These are phyloP conservation scores for Cyrtonyx montezumae DNA, from an alignment of 2,113 vertebrate genomes.

Conservation along the genomic window DNA sequence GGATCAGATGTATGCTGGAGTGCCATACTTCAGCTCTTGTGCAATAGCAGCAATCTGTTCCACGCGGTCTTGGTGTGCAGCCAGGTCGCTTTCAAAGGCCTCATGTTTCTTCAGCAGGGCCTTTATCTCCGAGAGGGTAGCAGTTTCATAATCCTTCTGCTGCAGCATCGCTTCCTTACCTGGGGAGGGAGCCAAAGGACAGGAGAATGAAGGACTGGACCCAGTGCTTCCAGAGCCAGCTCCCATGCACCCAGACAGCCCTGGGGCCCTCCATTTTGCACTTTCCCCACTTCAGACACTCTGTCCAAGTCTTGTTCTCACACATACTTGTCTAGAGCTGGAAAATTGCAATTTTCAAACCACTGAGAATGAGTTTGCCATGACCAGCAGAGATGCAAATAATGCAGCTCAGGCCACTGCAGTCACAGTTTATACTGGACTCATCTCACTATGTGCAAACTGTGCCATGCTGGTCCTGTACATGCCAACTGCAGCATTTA, in stretches of 20 bases:
- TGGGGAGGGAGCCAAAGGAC: slow-evolving; percentile 72
- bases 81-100: slow-evolving; percentile 98
- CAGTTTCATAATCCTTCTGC: slow-evolving; percentile 92
- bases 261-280: background rate
- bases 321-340: background rate
- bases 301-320: fast-evolving
- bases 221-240: background rate
- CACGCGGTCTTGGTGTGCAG: slow-evolving; percentile 97
- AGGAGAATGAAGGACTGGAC: slow-evolving; percentile 13
- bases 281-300: background rate
- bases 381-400: background rate
- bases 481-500: background rate
- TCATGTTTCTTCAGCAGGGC: slow-evolving; percentile 98
- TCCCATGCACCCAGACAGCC: fast-evolving
- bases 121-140: slow-evolving; percentile 95
- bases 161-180: slow-evolving; percentile 95
- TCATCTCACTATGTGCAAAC: background rate
- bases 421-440: background rate
- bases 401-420: background rate
- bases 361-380: background rate
- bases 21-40: slow-evolving; percentile 94
- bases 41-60: slow-evolving; percentile 99
- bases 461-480: background rate
- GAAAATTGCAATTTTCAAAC: background rate
- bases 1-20: background rate